Conservation (phyloP, 2,113 vertebrate species). For the Leptobrachium leishanense region DNA sequence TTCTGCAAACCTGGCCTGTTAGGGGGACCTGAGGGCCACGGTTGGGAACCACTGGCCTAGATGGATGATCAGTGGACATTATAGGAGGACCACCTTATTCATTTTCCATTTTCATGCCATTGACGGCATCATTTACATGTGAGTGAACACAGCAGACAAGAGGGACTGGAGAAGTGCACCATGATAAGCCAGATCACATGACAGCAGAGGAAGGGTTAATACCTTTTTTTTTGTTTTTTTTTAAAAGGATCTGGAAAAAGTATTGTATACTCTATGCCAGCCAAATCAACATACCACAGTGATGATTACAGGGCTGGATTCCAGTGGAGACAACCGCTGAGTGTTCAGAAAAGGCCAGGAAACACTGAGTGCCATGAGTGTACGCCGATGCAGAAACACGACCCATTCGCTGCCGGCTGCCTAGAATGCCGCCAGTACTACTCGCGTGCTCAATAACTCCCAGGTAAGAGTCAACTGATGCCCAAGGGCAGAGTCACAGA, state of each 20-base stretch:
- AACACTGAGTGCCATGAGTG: constrained; percentile 33
- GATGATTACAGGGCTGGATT: constrained; percentile 47
- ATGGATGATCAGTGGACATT: too few species aligned
- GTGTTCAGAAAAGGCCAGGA: constrained; percentile 36
- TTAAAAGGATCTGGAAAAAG: constrained; percentile 17
- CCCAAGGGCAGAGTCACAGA: too few species aligned
- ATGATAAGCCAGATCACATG: neutral
- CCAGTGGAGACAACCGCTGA: constrained; percentile 43
- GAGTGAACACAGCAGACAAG: neutral
- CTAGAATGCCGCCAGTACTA: too few species aligned
- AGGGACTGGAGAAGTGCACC: neutral
- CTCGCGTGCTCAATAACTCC: too few species aligned
- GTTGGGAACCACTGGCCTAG: too few species aligned
- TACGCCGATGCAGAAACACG: neutral
- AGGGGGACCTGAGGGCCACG: too few species aligned
- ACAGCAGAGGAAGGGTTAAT: constrained; percentile 28
- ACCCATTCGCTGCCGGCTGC: constrained; percentile 13
- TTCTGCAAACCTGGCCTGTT: too few species aligned
- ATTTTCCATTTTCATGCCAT: too few species aligned
- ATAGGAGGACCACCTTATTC: too few species aligned
- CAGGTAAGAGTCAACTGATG: too few species aligned
- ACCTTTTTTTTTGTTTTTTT: neutral
- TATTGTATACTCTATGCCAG: constrained; percentile 43
- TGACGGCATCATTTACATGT: too few species aligned
- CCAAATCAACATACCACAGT: constrained; percentile 45